These are phyloP conservation scores for Cryptoleucopteryx plumbea DNA, from an alignment of 2,113 vertebrate genomes.

Conservation along the genomic window DNA sequence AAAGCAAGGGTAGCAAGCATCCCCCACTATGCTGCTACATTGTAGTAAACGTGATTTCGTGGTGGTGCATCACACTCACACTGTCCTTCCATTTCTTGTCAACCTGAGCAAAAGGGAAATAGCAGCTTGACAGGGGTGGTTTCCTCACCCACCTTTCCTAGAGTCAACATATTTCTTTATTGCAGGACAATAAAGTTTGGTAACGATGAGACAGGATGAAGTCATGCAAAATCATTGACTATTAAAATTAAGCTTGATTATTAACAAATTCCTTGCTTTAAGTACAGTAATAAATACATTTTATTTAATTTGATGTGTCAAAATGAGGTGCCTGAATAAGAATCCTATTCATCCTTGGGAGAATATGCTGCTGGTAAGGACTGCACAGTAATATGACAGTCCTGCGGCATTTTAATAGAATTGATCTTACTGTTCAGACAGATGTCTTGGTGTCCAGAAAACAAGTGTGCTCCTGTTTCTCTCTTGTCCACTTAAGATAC, in stretches of 20 bases:
- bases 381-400: background rate
- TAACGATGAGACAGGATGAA: background rate
- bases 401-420: background rate
- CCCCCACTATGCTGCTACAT: background rate
- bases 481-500: background rate
- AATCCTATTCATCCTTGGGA: background rate
- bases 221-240: background rate
- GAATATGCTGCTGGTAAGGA: background rate
- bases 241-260: background rate
- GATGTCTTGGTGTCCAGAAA: background rate
- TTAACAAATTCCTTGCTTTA: background rate
- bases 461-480: background rate
- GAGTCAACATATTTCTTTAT: background rate
- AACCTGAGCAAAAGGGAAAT: background rate
- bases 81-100: background rate
- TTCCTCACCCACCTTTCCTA: background rate
- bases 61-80: fast-evolving
- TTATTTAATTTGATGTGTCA: background rate
- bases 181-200: background rate
- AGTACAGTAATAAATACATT: background rate
- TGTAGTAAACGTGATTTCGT: background rate
- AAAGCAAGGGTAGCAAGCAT: background rate
- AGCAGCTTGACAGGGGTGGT: fast-evolving
- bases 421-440: background rate
- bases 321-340: background rate